Base-by-base conservation (phyloP, 2,797 vertebrate species). In the Sebastes oblongus region DNA sequence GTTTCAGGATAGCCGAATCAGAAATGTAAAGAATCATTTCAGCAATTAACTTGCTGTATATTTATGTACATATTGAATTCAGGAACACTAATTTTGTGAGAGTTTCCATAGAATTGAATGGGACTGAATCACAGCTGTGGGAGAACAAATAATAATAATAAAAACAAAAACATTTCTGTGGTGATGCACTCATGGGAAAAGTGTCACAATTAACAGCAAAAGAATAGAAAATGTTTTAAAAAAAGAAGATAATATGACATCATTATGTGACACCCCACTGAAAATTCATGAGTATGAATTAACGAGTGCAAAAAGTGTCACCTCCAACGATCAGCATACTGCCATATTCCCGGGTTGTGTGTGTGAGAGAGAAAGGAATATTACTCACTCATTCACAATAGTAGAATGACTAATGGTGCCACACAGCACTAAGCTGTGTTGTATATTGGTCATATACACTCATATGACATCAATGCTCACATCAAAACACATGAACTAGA, bases 221-320 rank as follows among this genome's bases (percentile, higher is more conserved):
- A 52, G 50, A 52, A 9, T 52, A 2, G 1, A 8, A 3, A 18
- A 18, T 60, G 27, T 18, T 42, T 39, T 16, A 0, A 22, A 22
- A 56, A 14, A 13, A 46, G 11, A 42, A 67, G 60, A 75, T 9
- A 5, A 55, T 59, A 72, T 72, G 62, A 65, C 61, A 72, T 74
- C 34, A 73, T 60, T 5, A 67, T 67, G 64, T 68, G 60, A 77
- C 36, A 66, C 5, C 18, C 25, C 36, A 66, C 18, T 72, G 65
- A 71, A 78, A 75, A 84, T 83, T 75, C 68, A 75, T 66, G 60
- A 78, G 62, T 20, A 67, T 42, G 42, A 86, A 83, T 39, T 78
- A 85, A 80, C 56, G 1, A 77, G 60, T 55, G 56, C 61, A 72
- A 22, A 68, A 79, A 39, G 52, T 77, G 58, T 70, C 70, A 61